Base-by-base conservation (phyloP, 2,888 invertebrate genomes). In the Thereva unica region DNA sequence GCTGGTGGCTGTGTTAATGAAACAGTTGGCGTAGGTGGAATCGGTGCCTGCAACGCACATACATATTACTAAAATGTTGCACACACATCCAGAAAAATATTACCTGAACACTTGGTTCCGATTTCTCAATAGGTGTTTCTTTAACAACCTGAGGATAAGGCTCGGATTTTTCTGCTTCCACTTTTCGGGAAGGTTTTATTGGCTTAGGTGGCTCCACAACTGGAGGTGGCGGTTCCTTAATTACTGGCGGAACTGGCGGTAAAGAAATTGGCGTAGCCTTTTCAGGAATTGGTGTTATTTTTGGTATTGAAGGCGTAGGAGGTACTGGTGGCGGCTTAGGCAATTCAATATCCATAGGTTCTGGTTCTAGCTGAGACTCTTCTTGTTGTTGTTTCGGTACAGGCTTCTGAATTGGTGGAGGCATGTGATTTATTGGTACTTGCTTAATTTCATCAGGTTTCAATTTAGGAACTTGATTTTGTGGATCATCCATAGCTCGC, bases 401-500 rank as follows among this genome's bases (percentile, higher is more conserved):
- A 66, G 56, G 67, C 66, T 63, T 69, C 68, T 42, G 73, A 67
- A n/a, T 69, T 49, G 55, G 64, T 4, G 56, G 44, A 9, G 50
- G 65, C 55, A 65, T 56, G 47, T 65, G 55, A 23, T 9, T 4
- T 35, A 5, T 34, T 9, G 44, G 42, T 10, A 8, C n/a, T 9
- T 64, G 63, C 44, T 64, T 52, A 10, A 52, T 52, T 35, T 10
- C 35, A 53, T 64, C 52, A 41, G 41, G n/a, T 41, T 50, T 50
- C 68, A 38, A 76, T 72, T 3, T 81, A 76, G 67, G 82, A 8
- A 8, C 68, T 54, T 75, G 74, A 63, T 78, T 77, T 42, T 73
- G 70, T 23, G 79, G 79, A 49, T 87, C 86, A 67, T 86, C 85
- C 40, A 83, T 77, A n/a, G 82, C 80, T 73, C 87, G 87, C 71